Evolutionary conservation across 2,797 vertebrate species (phyloP).

Genomic region (Xerus rutilus): DNA sequence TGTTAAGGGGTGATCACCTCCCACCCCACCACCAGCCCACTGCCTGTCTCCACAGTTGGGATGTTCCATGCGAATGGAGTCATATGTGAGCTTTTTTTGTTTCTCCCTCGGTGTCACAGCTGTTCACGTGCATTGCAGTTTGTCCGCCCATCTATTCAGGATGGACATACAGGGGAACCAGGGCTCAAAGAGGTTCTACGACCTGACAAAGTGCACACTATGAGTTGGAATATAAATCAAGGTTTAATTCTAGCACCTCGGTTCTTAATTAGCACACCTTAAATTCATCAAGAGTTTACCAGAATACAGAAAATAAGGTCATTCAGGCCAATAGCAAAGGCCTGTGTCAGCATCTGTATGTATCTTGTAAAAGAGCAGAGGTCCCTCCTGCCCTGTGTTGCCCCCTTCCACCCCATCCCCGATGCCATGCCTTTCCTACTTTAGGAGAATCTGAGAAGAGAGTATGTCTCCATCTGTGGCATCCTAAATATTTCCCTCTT

Average conservation of each 20-base stretch:
- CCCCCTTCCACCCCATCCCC: background rate
- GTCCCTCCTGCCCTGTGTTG: background rate
- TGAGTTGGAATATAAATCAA: background rate
- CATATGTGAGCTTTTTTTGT: background rate
- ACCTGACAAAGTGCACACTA: background rate
- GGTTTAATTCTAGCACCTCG: background rate
- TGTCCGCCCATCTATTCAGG: background rate
- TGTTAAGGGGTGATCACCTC: too few relatives aligned
- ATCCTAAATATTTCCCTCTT: background rate
- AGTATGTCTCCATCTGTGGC: background rate
- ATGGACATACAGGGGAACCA: background rate
- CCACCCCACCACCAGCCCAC: too few relatives aligned
- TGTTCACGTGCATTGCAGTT: background rate
- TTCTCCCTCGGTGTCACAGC: background rate
- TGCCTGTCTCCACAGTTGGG: background rate
- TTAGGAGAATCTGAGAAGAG: background rate
- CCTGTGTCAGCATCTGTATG: rapidly evolving
- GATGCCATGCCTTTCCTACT: background rate
- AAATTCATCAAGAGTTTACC: background rate
- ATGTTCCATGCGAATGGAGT: background rate
- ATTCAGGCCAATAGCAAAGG: too few relatives aligned
- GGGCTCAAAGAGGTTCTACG: background rate
- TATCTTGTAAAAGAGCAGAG: background rate
- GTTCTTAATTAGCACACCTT: background rate
- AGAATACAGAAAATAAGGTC: background rate